phyloP scores from a whole-genome alignment of 2,888 invertebrate genomes.

The Aromia moschata region DNA sequence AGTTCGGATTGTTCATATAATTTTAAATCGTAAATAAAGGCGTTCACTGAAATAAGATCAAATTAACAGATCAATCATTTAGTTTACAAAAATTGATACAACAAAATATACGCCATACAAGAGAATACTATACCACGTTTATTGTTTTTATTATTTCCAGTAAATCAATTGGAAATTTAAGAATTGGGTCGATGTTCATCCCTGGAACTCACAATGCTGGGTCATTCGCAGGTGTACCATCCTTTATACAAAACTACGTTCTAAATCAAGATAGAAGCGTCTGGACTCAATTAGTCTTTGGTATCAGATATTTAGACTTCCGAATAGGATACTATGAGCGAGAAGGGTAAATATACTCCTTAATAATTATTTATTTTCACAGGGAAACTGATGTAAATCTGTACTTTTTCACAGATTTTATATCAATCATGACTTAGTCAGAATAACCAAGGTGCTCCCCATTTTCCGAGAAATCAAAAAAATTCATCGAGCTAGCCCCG shows the following conservation, averaged over 20 bases:
- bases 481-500: conserved; percentile 73
- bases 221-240: conserved; percentile 65
- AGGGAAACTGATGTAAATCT: too few species aligned
- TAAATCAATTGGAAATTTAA: conserved; percentile 67
- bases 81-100: too few species aligned
- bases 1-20: too few species aligned
- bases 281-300: conserved; percentile 86
- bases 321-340: conserved; percentile 75
- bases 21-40: too few species aligned
- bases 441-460: conserved; percentile 73
- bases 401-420: conserved; percentile 72
- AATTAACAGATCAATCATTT: too few species aligned
- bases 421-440: conserved; percentile 77
- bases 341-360: conserved; percentile 44
- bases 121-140: too few species aligned
- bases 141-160: too few species aligned
- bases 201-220: conserved; percentile 79
- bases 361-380: conserved; percentile 1
- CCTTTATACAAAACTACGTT: conserved; percentile 61
- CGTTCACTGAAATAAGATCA: too few species aligned
- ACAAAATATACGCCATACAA: too few species aligned
- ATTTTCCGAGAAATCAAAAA: conserved; percentile 75
- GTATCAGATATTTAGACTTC: conserved; percentile 83
- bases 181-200: conserved; percentile 69
- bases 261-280: conserved; percentile 80